Conservation (phyloP, 1,140 invertebrate genomes). For the Pemphigus obesinymphae region DNA sequence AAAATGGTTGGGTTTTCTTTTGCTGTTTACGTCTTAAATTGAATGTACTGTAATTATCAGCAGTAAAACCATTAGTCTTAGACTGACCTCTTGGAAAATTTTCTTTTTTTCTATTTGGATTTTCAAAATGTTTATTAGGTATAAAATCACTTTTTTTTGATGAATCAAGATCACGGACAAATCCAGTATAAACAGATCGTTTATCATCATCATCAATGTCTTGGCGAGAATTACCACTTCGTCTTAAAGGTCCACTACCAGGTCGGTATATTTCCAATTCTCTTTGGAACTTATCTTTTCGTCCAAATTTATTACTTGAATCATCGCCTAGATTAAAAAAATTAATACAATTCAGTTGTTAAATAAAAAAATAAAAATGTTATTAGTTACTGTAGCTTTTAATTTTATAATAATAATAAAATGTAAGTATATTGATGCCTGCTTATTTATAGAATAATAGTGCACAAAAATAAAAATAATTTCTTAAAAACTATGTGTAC, state of each 20-base stretch:
- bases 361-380: neutral
- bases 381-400: neutral
- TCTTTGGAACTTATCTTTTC: constrained; percentile 45
- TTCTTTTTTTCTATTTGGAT: constrained; percentile 35
- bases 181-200: constrained; percentile 2
- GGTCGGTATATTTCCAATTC: constrained; percentile 56
- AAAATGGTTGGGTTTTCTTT: constrained; percentile 26
- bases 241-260: constrained; percentile 59
- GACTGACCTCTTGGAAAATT: constrained; percentile 18
- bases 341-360: neutral
- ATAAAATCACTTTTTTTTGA: constrained; percentile 34
- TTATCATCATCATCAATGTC: constrained; percentile 27
- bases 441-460: neutral
- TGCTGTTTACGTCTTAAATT: constrained; percentile 30
- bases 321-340: constrained; percentile 15
- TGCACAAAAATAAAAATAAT: neutral
- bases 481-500: neutral
- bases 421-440: too few relatives aligned
- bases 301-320: constrained; percentile 36
- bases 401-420: too few relatives aligned
- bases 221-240: constrained; percentile 50
- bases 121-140: constrained; percentile 39
- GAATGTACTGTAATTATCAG: constrained; percentile 36
- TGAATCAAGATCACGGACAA: constrained; percentile 8
- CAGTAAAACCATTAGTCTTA: constrained; percentile 10